Percentiles rank a stretch among this genome's conserved stretches.
Evolutionary conservation across 2,113 vertebrate genomes (phyloP).

Genomic region (Menura novaehollandiae): DNA sequence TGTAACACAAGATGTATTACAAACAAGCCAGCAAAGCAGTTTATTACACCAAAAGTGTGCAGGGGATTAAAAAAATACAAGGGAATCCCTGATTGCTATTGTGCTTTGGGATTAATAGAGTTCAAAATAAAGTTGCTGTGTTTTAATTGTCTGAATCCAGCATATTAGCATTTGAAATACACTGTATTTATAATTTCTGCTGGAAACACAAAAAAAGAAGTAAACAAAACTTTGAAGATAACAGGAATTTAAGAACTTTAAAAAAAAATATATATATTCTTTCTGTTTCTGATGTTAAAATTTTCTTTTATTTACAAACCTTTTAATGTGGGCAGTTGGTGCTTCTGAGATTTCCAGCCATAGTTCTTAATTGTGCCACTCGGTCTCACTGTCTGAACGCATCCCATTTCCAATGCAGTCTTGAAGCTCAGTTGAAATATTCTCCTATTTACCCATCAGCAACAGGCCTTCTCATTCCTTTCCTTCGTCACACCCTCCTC

Average conservation of each 20-base stretch:
- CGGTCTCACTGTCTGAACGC: background rate
- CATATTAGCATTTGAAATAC: background rate
- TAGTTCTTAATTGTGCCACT: background rate
- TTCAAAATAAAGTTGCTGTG: background rate
- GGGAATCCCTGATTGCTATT: background rate
- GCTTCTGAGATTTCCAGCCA: background rate
- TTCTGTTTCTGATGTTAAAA: background rate
- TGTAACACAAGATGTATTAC: background rate
- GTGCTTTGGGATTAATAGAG: background rate
- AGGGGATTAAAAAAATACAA: slow-evolving; percentile 9
- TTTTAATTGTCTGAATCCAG: background rate
- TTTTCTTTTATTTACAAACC: background rate
- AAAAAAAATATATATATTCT: background rate
- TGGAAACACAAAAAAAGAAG: background rate
- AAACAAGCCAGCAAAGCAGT: slow-evolving; percentile 17
- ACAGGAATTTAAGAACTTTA: background rate
- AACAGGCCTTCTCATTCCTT: background rate
- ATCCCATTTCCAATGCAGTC: background rate
- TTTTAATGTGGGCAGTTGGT: background rate
- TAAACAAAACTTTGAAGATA: background rate
- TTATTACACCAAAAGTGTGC: background rate
- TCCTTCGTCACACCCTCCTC: background rate
- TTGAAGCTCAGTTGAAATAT: background rate
- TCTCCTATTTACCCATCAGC: background rate
- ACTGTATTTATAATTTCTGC: background rate